Evolutionary conservation across 2,797 vertebrate species (phyloP).

Genomic region (Acomys russatus): DNA sequence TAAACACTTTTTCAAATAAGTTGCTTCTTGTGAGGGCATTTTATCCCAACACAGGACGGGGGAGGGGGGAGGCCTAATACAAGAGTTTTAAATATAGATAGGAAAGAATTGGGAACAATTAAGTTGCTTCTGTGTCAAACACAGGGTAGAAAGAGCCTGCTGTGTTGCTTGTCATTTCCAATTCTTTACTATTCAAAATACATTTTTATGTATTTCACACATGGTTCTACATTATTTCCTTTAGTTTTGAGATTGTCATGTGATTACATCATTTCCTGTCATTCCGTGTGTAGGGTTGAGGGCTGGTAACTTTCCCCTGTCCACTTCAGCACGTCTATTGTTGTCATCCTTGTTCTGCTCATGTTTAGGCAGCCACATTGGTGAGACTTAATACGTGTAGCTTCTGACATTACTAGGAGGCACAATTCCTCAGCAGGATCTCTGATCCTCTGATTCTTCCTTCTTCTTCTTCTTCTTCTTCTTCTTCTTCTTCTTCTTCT

Average conservation of each 20-base stretch:
- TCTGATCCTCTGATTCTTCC: neutral
- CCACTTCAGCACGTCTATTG: neutral
- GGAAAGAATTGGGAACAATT: conserved; percentile 27
- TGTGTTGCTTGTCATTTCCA: neutral
- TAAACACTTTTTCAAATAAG: neutral
- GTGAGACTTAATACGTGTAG: neutral
- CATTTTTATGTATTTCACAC: neutral
- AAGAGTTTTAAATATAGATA: conserved; percentile 39
- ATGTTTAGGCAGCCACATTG: neutral
- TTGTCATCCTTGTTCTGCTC: neutral
- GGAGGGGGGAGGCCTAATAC: neutral
- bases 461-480: no score
- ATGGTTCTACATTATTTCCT: neutral
- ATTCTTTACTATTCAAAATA: neutral
- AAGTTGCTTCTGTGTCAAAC: neutral
- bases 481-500: no score
- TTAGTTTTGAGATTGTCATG: neutral
- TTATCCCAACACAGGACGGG: neutral
- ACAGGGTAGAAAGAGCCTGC: neutral
- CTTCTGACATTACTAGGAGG: neutral
- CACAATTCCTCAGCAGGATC: neutral
- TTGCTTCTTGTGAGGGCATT: neutral
- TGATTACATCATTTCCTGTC: neutral
- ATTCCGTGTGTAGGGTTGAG: neutral
- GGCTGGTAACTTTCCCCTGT: neutral